A percentile compares a stretch with the other conserved stretches of the same genome.
Conservation (phyloP, 2,797 vertebrate genomes). For the Oreochromis grahami region DNA sequence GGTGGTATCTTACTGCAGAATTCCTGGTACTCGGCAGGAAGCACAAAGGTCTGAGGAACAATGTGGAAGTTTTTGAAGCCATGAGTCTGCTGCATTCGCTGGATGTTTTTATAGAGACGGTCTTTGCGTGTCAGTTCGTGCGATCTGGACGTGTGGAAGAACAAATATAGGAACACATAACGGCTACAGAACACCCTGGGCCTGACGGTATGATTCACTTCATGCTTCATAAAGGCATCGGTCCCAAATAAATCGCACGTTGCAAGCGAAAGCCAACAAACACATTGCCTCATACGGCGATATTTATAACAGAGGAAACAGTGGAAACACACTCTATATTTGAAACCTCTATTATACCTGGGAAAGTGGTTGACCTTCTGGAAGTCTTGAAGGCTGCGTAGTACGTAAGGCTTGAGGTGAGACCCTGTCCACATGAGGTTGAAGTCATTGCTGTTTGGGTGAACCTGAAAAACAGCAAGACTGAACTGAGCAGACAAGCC, state of each 20-base stretch:
- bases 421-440: conserved; percentile 98
- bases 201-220: conserved; percentile 61
- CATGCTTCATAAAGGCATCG: conserved; percentile 46
- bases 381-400: conserved; percentile 89
- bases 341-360: conserved; percentile 72
- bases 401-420: conserved; percentile 90
- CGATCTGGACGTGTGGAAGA: conserved; percentile 78
- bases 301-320: conserved; percentile 48
- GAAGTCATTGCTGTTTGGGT: conserved; percentile 90
- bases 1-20: conserved; percentile 88
- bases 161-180: conserved; percentile 39
- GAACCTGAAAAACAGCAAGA: conserved; percentile 75
- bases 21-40: conserved; percentile 89
- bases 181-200: conserved; percentile 33
- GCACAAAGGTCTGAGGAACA: conserved; percentile 91
- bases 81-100: conserved; percentile 91
- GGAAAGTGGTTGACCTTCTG: conserved; percentile 99
- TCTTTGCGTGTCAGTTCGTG: conserved; percentile 97
- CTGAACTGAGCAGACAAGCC: neutral
- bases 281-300: conserved; percentile 35
- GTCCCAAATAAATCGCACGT: conserved; percentile 59
- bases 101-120: conserved; percentile 93
- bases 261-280: conserved; percentile 56
- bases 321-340: neutral
- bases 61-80: conserved; percentile 94